Conservation (phyloP, 2,797 vertebrate species). For the Coranthus polyacanthus region DNA sequence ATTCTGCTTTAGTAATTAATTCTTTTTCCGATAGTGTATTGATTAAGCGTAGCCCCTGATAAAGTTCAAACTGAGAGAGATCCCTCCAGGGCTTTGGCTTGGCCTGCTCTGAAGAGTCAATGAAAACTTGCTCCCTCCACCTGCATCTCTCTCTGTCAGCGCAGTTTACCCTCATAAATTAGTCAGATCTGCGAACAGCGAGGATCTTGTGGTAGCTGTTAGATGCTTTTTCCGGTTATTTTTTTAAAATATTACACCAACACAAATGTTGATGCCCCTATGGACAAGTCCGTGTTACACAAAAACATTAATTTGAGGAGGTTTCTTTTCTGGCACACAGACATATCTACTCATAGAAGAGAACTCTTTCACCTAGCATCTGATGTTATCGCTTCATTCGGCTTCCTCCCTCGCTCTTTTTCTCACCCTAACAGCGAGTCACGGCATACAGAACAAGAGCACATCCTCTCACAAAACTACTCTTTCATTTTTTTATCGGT, state of each 20-base stretch:
- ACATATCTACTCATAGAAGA: conserved; percentile 50
- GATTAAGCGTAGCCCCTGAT: conserved; percentile 99
- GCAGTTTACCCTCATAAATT: conserved; percentile 98
- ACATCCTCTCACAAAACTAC: conserved; percentile 88
- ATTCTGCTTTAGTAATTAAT: conserved; percentile 99
- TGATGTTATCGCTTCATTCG: conserved; percentile 33
- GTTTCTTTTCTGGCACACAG: conserved; percentile 76
- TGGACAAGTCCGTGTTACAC: conserved; percentile 14
- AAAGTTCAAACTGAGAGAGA: conserved; percentile 99
- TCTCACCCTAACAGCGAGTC: conserved; percentile 53
- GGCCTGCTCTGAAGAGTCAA: conserved; percentile 93
- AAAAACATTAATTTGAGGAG: conserved; percentile 36
- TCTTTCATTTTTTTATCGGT: conserved; percentile 74
- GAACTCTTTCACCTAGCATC: conserved; percentile 38
- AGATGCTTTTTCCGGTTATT: conserved; percentile 88
- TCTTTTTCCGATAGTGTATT: conserved; percentile 99
- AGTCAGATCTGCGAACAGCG: conserved; percentile 88
- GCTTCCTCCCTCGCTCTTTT: conserved; percentile 31
- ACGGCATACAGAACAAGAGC: conserved; percentile 85
- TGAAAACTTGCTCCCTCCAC: conserved; percentile 98
- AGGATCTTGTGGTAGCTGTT: conserved; percentile 91
- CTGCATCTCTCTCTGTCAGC: conserved; percentile 91
- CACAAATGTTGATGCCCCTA: conserved; percentile 61
- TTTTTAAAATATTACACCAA: conserved; percentile 87
- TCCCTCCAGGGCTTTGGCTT: conserved; percentile 90